Evolutionary conservation across 64 coral and sea anemone species (phyloP).

Genomic region (Dendronephthya gigantea): DNA sequence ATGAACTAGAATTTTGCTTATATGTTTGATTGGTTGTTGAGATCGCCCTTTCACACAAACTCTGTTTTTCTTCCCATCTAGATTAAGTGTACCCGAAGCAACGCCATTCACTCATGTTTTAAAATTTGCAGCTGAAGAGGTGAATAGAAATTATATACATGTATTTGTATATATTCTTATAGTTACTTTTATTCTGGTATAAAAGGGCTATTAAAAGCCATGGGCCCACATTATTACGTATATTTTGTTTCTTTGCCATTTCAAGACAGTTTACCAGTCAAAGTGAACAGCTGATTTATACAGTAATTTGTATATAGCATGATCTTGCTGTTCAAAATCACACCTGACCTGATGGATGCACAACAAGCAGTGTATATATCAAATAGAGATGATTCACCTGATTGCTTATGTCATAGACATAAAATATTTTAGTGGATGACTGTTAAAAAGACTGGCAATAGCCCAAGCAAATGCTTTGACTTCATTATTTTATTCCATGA

Average conservation of each 20-base stretch:
- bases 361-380: no score
- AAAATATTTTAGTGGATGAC: no score
- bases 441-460: no score
- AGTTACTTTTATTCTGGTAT: background rate
- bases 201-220: no score
- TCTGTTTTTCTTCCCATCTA: slow-evolving; percentile 21
- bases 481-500: no score
- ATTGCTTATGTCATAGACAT: no score
- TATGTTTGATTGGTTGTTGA: background rate
- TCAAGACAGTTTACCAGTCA: background rate
- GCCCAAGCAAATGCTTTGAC: no score
- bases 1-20: background rate
- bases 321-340: slow-evolving; percentile 17
- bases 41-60: background rate
- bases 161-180: background rate
- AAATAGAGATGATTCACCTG: no score
- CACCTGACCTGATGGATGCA: no score
- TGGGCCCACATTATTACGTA: no score
- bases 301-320: background rate
- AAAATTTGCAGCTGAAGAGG: slow-evolving; percentile 99
- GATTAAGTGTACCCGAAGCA: slow-evolving; percentile 84
- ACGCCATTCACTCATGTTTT: slow-evolving; percentile 92
- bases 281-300: slow-evolving; percentile 2
- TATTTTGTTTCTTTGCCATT: background rate
- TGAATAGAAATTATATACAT: slow-evolving; percentile 34